These are phyloP conservation scores for Mustela erminea DNA, from an alignment of 2,797 vertebrate species.

Conservation along the genomic window DNA sequence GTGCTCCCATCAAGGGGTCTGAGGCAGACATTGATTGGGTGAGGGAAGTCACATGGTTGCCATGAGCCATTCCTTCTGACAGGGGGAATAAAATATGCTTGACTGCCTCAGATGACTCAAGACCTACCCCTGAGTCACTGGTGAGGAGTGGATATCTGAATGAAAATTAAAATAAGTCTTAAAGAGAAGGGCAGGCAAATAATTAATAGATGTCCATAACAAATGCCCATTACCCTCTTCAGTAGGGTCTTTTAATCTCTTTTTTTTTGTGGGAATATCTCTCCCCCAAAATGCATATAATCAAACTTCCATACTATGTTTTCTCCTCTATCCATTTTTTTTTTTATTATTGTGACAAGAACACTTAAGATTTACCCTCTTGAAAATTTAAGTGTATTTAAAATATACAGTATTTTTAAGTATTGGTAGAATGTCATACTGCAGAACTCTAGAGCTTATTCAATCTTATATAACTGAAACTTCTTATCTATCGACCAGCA, in stretches of 20 bases:
- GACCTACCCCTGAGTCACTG: not conserved
- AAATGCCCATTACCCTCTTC: not conserved
- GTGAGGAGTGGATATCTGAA: not conserved
- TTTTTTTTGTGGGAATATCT: not conserved
- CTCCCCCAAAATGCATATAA: not conserved
- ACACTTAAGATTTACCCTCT: not conserved
- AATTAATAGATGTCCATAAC: not conserved
- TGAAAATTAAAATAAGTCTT: not conserved
- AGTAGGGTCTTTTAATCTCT: not conserved
- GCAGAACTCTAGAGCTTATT: not conserved
- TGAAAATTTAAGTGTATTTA: not conserved
- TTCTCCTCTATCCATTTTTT: not conserved
- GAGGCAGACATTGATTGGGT: not conserved
- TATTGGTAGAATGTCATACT: not conserved
- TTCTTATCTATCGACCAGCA: not conserved
- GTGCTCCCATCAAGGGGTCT: not conserved
- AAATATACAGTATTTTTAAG: not conserved
- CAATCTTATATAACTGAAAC: not conserved
- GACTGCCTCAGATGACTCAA: not conserved
- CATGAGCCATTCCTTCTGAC: not conserved
- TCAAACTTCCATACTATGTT: not conserved
- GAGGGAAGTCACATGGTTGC: not conserved
- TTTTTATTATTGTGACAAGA: not conserved
- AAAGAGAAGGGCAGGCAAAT: not conserved
- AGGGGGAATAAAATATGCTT: not conserved